Percentiles rank a stretch among this genome's conserved stretches.
phyloP scores from a whole-genome alignment of 1,140 invertebrate species.

The Calephelis virginiensis region DNA sequence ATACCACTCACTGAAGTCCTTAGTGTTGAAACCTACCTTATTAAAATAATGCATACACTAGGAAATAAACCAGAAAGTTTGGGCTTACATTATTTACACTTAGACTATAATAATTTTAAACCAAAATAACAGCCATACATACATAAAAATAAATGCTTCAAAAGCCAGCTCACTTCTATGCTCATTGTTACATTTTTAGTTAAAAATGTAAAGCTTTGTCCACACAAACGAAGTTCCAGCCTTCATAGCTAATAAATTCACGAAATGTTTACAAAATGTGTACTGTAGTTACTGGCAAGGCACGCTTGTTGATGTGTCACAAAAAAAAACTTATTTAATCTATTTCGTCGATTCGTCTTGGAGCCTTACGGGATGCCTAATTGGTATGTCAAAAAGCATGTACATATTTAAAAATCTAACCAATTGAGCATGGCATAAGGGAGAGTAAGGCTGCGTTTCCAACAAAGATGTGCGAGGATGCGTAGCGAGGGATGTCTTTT shows the following conservation, averaged over 20 bases:
- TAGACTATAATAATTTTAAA: conserved; percentile 4
- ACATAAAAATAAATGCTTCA: conserved; percentile 11
- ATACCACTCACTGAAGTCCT: background rate
- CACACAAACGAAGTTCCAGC: conserved; percentile 2
- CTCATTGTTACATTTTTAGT: background rate
- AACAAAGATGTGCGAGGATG: no score
- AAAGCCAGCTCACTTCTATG: conserved; percentile 7
- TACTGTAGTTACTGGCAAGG: no score
- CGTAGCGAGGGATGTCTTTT: no score
- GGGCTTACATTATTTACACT: conserved; percentile 3
- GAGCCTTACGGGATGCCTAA: no score
- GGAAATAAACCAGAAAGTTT: background rate
- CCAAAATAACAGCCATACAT: conserved; percentile 11
- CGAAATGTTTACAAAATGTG: no score
- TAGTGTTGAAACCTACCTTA: background rate
- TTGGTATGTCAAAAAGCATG: no score
- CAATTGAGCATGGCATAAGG: no score
- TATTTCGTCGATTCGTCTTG: no score
- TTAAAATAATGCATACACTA: background rate
- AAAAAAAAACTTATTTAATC: no score
- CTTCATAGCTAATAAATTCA: background rate
- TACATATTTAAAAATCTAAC: no score
- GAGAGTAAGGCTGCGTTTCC: no score
- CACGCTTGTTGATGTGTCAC: no score
- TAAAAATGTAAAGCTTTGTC: background rate